Evolutionary conservation across 2,113 vertebrate species (phyloP).

Genomic region (Nothoprocta perdicaria): DNA sequence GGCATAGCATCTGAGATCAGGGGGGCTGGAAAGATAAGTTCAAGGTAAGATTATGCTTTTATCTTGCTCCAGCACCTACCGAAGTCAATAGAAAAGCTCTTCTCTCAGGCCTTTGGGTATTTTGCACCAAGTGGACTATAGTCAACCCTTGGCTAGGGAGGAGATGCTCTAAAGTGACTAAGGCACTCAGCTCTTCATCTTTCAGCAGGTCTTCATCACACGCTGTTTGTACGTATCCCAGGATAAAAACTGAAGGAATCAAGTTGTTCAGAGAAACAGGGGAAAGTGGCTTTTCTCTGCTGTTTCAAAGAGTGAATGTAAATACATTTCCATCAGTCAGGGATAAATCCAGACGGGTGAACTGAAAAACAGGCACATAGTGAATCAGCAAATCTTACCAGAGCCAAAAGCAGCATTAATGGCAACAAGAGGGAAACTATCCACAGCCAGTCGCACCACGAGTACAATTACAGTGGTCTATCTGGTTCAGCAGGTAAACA

Average conservation of each 20-base stretch:
- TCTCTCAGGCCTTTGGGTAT: neutral
- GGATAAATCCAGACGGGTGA: neutral
- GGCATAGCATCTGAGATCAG: neutral
- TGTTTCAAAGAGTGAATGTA: neutral
- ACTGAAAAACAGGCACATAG: neutral
- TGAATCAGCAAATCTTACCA: constrained; percentile 10
- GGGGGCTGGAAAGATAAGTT: neutral
- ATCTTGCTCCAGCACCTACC: neutral
- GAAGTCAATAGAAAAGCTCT: neutral
- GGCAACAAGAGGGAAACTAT: neutral
- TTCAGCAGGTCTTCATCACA: neutral
- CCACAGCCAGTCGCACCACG: neutral
- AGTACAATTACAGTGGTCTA: neutral
- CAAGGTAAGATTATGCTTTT: neutral
- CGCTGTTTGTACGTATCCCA: neutral
- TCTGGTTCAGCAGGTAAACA: neutral
- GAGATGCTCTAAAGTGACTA: neutral
- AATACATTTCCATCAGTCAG: neutral
- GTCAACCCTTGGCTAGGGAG: neutral
- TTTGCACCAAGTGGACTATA: neutral
- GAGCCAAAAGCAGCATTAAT: neutral
- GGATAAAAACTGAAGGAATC: neutral
- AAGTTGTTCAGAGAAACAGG: neutral
- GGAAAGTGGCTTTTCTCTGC: neutral
- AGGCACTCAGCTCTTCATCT: neutral